Evolutionary conservation across 2,888 invertebrate genomes (phyloP), one percentile per base, ranked within the genome.

Genomic region (Agrochola lychnidis): DNA sequence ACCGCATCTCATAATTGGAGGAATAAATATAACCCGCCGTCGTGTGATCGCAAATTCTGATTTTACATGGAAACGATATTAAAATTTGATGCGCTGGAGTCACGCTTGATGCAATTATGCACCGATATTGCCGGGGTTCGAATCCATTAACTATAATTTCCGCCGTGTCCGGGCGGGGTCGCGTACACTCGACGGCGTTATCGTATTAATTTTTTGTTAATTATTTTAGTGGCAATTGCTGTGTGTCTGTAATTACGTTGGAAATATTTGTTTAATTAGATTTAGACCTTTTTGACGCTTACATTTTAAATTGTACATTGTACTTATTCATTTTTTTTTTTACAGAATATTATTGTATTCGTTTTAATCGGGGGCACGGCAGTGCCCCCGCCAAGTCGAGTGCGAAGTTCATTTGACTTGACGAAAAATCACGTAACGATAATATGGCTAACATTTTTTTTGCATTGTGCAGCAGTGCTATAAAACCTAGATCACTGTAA

Each of bases 101-200:
- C 86, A 89, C 78, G 85, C 83, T 82, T 93, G 91, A 95, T 95
- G 94, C 93, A 95, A 95, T 95, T 95, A 95, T 94, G 94, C 93
- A 92, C 91, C 95, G 90, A 95, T 95, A 95, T 95, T 91, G 94
- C 92, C 81, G 82, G 87, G 93, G 91, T 91, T 88, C 91, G 89
- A 92, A 94, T 94, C 95, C 95, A 95, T 95, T 95, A 95, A 90
- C 91, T 89, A 90, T 92, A 91, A 94, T 94, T 93, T 92, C 91
- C 89, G 87, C 79, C 75, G 76, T 77, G 89, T 76, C 81, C 85
- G 81, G 67, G 70, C 66, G 71, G 66, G 76, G 83, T 71, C 51
- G 71, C 56, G 88, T 89, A 90, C 84, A 79, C 86, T 89, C 76
- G 51, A 70, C 36, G 19, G 53, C 80, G 62, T 63, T 69, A 81